These are phyloP conservation scores for Meloidogyne chitwoodi DNA, from an alignment of 1,140 invertebrate species.

Conservation along the genomic window DNA sequence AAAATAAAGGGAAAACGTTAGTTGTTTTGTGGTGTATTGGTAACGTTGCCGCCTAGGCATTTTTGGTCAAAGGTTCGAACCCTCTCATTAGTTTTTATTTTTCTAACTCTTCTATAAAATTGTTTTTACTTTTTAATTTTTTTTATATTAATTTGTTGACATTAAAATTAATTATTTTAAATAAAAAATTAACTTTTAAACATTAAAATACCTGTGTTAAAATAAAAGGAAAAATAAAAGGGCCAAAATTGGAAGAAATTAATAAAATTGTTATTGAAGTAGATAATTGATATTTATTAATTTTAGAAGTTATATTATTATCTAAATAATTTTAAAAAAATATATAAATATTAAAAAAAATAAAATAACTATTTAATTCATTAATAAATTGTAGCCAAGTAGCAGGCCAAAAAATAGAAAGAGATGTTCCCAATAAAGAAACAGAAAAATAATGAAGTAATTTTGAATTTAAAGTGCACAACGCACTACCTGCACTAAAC, in stretches of 20 bases:
- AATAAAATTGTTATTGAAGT: not conserved
- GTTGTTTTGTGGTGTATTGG: too few relatives aligned
- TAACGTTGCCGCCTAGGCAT: too few relatives aligned
- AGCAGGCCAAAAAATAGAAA: conserved; percentile 9
- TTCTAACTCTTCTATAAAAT: too few relatives aligned
- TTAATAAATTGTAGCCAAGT: not conserved
- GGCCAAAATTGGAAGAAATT: conserved; percentile 4
- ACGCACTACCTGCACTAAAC: conserved; percentile 6
- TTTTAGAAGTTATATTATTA: not conserved
- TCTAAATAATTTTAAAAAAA: too few relatives aligned
- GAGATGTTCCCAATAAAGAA: not conserved
- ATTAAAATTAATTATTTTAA: too few relatives aligned
- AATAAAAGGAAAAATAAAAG: conserved; percentile 9
- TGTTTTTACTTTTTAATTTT: too few relatives aligned
- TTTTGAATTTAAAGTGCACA: conserved; percentile 5
- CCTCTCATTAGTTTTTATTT: too few relatives aligned
- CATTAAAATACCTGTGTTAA: conserved; percentile 3
- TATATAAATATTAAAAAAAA: not conserved
- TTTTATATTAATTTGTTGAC: too few relatives aligned
- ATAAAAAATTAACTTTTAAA: too few relatives aligned
- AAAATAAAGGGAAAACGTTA: too few relatives aligned
- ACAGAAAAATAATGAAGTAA: not conserved
- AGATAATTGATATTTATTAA: not conserved
- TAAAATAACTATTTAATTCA: not conserved
- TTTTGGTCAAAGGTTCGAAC: too few relatives aligned